Conservation (phyloP, 2,888 invertebrate species). For the Acronicta alni region DNA sequence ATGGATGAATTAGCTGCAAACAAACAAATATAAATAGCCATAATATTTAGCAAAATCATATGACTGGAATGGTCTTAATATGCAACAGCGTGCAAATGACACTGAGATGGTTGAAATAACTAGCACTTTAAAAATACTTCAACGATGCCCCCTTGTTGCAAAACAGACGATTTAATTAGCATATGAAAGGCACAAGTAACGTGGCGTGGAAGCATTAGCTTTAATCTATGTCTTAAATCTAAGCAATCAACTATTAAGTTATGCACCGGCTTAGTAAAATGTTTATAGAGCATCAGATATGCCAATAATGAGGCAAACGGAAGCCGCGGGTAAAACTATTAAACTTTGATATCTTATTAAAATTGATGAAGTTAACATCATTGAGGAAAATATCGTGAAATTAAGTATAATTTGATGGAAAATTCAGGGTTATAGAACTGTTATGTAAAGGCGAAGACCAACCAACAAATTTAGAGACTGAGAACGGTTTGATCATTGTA, state of each 20-base stretch:
- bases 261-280: constrained; percentile 47
- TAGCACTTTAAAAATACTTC: constrained; percentile 21
- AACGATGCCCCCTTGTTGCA: constrained; percentile 28
- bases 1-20: too few relatives aligned
- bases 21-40: not conserved
- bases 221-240: constrained; percentile 51
- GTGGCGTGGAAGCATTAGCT: constrained; percentile 40
- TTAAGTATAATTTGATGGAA: constrained; percentile 1
- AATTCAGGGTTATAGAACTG: constrained; percentile 14
- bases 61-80: not conserved
- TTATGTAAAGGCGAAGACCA: not conserved
- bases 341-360: constrained; percentile 35
- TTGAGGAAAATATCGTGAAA: constrained; percentile 26
- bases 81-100: not conserved
- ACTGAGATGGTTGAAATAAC: constrained; percentile 13
- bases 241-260: constrained; percentile 51
- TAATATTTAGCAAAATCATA: too few relatives aligned
- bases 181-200: constrained; percentile 43
- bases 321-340: constrained; percentile 42
- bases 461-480: not conserved
- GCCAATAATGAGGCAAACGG: constrained; percentile 52
- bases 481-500: not conserved
- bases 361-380: constrained; percentile 33
- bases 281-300: constrained; percentile 56
- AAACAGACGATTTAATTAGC: constrained; percentile 52